Conservation (phyloP, 1,140 invertebrate species). For the Andricus grossulariae region DNA sequence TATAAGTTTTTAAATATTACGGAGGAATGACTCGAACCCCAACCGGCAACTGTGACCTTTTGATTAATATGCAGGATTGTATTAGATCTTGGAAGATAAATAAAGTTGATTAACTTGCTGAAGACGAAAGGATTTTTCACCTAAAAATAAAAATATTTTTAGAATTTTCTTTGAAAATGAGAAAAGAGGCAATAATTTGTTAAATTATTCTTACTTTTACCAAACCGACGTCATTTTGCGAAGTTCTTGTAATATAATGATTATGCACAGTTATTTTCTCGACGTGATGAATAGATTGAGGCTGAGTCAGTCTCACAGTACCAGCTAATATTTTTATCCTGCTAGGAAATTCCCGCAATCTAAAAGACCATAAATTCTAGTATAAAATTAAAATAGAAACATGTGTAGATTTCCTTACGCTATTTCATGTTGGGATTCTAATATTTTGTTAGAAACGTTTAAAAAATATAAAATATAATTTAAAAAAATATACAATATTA, state of each 20-base stretch:
- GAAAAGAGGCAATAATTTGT: no score
- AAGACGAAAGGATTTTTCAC: not conserved
- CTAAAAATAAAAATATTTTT: not conserved
- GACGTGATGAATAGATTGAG: not conserved
- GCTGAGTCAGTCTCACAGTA: not conserved
- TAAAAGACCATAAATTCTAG: no score
- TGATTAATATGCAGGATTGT: not conserved
- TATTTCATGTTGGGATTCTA: no score
- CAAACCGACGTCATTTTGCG: not conserved
- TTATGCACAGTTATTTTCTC: not conserved
- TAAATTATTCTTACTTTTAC: not conserved
- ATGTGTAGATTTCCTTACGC: no score
- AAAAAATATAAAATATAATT: no score
- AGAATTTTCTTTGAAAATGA: no score
- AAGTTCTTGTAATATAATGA: not conserved
- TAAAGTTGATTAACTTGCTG: not conserved
- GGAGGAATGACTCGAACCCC: not conserved
- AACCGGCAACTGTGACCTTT: not conserved
- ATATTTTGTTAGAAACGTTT: no score
- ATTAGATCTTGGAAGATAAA: not conserved
- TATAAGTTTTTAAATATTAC: not conserved
- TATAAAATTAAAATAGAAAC: no score
- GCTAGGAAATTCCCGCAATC: no score
- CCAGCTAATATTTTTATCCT: not conserved
- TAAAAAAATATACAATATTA: not conserved